Evolutionary conservation across 2,797 vertebrate genomes (phyloP).

Genomic region (Sphenopsis melanotis): DNA sequence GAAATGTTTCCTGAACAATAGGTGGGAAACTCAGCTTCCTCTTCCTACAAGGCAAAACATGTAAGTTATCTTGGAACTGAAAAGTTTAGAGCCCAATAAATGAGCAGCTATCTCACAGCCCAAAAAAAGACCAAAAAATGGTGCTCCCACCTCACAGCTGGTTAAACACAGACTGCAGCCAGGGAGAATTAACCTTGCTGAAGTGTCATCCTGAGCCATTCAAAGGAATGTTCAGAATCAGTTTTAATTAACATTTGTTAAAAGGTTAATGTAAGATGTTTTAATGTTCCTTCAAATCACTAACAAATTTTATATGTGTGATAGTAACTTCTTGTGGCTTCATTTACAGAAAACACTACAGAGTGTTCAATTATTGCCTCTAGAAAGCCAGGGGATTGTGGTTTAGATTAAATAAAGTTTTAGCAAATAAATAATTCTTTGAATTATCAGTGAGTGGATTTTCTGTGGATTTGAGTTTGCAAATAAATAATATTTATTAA

Average conservation of each 20-base stretch:
- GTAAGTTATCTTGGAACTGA: not conserved
- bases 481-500: not conserved
- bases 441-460: not conserved
- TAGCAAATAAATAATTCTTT: not conserved
- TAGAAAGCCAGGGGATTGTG: not conserved
- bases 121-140: too few species aligned
- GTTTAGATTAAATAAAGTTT: not conserved
- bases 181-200: not conserved
- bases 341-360: not conserved
- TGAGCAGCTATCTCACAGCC: too few species aligned
- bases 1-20: not conserved
- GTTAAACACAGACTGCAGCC: not conserved
- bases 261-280: not conserved
- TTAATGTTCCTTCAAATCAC: not conserved
- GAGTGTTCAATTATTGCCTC: not conserved
- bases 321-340: not conserved
- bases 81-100: not conserved
- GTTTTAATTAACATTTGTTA: not conserved
- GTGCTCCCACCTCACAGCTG: not conserved
- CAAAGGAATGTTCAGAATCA: not conserved
- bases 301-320: not conserved
- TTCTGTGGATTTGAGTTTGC: not conserved
- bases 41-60: not conserved
- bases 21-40: conserved; percentile 3
- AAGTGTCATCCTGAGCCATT: not conserved